These are phyloP conservation scores for Catalaphyllia jardinei DNA, from an alignment of 64 coral and sea anemone species.

Conservation along the genomic window DNA sequence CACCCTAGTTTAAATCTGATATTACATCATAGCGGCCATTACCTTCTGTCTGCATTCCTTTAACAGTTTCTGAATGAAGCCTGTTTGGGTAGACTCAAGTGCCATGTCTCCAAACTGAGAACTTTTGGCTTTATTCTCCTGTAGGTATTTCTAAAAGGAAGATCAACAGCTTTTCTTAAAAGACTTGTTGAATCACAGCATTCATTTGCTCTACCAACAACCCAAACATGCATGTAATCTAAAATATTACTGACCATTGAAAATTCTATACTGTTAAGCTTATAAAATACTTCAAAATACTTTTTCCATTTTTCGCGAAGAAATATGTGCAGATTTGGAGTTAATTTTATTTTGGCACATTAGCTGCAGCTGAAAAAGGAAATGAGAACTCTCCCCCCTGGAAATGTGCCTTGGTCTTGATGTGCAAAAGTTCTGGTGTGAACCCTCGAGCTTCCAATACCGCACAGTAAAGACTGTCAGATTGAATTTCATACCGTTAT, in stretches of 20 bases:
- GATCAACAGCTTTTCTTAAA: neutral
- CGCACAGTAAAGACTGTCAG: no score
- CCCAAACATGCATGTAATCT: no score
- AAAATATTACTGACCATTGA: neutral
- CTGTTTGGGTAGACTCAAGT: constrained; percentile 81
- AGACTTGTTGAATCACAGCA: neutral
- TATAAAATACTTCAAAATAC: neutral
- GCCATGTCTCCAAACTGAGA: constrained; percentile 93
- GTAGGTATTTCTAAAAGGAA: constrained; percentile 84
- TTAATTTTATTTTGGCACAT: no score
- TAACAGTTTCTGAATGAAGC: constrained; percentile 89
- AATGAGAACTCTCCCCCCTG: no score
- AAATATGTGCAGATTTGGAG: no score
- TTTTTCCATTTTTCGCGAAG: no score
- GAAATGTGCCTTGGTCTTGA: no score
- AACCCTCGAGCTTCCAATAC: no score
- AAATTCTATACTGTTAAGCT: neutral
- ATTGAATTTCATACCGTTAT: no score
- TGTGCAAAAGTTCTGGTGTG: no score
- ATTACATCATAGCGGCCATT: neutral
- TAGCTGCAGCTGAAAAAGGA: no score
- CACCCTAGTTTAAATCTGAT: neutral
- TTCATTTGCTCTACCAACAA: no score
- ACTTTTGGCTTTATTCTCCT: constrained; percentile 71
- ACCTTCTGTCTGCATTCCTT: constrained; percentile 97